Evolutionary conservation across 2,113 vertebrate genomes (phyloP).

Genomic region (Grantiella picta): DNA sequence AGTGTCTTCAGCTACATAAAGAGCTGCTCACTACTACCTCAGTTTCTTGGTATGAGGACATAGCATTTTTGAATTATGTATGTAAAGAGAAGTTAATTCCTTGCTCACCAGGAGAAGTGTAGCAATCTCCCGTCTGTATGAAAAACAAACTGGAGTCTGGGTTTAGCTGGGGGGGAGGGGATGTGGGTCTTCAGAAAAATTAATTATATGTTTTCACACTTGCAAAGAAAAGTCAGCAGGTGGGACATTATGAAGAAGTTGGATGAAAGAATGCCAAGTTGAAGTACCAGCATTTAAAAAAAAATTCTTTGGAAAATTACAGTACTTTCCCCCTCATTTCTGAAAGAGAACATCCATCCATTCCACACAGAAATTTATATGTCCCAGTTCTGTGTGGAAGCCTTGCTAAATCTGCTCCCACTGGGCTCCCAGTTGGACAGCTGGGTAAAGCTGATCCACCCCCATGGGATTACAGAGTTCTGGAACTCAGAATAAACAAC

Average conservation of each 20-base stretch:
- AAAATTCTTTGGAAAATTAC: neutral
- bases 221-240: neutral
- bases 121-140: neutral
- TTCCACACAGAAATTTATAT: neutral
- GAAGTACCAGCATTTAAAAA: neutral
- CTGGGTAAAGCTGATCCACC: neutral
- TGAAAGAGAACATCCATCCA: neutral
- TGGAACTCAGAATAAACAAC: neutral
- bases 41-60: neutral
- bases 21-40: neutral
- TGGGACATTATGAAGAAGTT: neutral
- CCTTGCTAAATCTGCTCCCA: accelerated
- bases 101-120: neutral
- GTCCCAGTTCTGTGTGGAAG: neutral
- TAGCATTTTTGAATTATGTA: neutral
- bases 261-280: neutral
- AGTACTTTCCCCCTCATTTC: neutral
- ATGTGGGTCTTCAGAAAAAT: neutral
- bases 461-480: neutral
- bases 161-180: neutral
- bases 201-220: neutral
- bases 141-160: neutral
- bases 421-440: neutral
- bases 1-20: neutral
- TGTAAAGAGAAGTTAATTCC: neutral